Conservation (phyloP, 2,797 vertebrate species). For the Muscicapa comitata region DNA sequence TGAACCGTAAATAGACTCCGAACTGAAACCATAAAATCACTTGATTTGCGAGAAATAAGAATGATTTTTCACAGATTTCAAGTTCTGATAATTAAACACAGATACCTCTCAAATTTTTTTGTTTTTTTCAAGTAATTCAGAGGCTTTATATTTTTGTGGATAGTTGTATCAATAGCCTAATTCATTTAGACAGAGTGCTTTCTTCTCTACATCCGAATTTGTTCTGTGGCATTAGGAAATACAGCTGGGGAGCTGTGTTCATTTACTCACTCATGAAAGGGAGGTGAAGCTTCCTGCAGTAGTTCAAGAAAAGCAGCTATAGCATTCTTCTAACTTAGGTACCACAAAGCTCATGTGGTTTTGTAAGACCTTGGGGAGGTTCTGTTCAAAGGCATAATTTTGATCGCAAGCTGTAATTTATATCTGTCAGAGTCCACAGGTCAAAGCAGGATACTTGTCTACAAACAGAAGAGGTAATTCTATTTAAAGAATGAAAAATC, state of each 20-base stretch:
- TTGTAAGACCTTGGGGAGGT: neutral
- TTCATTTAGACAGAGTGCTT: neutral
- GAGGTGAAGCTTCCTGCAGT: neutral
- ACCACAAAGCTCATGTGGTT: neutral
- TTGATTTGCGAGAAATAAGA: neutral
- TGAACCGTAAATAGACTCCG: neutral
- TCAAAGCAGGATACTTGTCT: constrained; percentile 16
- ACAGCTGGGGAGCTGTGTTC: neutral
- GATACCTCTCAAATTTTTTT: neutral
- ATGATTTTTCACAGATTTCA: neutral
- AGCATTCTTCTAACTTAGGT: neutral
- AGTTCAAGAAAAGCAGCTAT: neutral
- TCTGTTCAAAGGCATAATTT: neutral
- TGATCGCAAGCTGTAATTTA: neutral
- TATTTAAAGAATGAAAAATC: constrained; percentile 53
- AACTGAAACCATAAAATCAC: neutral
- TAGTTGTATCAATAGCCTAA: neutral
- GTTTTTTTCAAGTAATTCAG: neutral
- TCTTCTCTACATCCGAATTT: neutral
- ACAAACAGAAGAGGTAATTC: neutral
- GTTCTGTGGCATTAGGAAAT: neutral
- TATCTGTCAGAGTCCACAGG: constrained; percentile 17
- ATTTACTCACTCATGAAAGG: neutral
- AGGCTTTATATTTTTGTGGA: neutral
- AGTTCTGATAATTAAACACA: neutral